Conservation (phyloP, 2,113 vertebrate genomes). For the Epinephelus lanceolatus region DNA sequence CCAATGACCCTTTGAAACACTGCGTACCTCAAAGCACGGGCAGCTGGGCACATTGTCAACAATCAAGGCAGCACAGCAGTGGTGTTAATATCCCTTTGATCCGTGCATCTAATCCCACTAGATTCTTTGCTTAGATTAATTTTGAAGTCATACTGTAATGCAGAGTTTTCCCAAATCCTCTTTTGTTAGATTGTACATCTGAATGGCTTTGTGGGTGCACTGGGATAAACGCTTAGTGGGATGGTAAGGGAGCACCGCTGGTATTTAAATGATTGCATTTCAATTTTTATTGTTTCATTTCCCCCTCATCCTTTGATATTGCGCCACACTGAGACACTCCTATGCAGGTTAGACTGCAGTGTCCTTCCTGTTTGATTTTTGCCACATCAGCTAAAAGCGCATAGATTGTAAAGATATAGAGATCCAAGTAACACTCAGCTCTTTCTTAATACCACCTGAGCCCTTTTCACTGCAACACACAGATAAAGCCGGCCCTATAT, state of each 20-base stretch:
- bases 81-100: conserved; percentile 83
- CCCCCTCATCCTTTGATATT: conserved; percentile 51
- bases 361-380: conserved; percentile 60
- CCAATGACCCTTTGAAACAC: conserved; percentile 24
- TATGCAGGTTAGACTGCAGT: conserved; percentile 41
- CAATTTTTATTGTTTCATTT: conserved; percentile 11
- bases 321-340: conserved; percentile 20
- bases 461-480: conserved; percentile 57
- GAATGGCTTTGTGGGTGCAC: conserved; percentile 69
- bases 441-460: conserved; percentile 70
- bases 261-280: conserved; percentile 69
- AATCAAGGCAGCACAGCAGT: conserved; percentile 62
- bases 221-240: conserved; percentile 50
- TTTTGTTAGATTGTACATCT: conserved; percentile 73
- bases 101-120: conserved; percentile 74
- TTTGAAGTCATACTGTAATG: conserved; percentile 73
- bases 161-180: conserved; percentile 78
- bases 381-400: conserved; percentile 66
- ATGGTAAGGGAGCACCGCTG: conserved; percentile 24
- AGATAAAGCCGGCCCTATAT: conserved; percentile 55
- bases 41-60: conserved; percentile 68
- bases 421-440: conserved; percentile 68
- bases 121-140: conserved; percentile 82
- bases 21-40: conserved; percentile 46
- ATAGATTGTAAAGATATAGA: conserved; percentile 48